Percentiles rank a stretch among this genome's conserved stretches.
Conservation (phyloP, 2,888 invertebrate genomes). For the Serripes groenlandicus region DNA sequence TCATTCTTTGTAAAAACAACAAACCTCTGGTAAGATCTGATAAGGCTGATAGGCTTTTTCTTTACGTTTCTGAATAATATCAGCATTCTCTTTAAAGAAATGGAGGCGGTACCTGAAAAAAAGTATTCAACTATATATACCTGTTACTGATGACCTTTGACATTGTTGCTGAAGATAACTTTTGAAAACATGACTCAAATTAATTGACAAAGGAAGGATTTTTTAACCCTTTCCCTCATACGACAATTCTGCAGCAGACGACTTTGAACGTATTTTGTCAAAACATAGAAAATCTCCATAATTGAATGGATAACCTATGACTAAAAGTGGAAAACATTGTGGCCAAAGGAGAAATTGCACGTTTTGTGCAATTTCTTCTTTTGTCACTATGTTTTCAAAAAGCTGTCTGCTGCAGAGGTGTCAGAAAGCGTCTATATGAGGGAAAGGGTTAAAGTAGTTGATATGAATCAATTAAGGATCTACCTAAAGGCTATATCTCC, state of each 20-base stretch:
- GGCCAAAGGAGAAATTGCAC: no score
- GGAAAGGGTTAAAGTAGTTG: no score
- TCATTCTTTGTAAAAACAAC: not conserved
- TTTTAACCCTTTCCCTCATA: not conserved
- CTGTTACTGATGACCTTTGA: not conserved
- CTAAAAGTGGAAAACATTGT: no score
- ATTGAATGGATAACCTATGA: no score
- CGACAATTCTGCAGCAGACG: not conserved
- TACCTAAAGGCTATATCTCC: no score
- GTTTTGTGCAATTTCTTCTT: no score
- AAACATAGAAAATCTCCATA: no score
- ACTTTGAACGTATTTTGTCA: no score
- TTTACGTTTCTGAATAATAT: constrained; percentile 91
- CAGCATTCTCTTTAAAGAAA: constrained; percentile 93
- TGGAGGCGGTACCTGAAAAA: constrained; percentile 90
- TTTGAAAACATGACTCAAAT: not conserved
- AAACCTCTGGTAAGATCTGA: constrained; percentile 71
- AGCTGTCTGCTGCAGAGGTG: no score
- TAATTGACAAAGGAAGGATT: not conserved
- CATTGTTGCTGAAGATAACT: not conserved
- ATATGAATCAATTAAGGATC: no score
- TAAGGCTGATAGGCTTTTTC: constrained; percentile 88
- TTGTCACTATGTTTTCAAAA: no score
- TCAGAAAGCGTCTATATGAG: no score
- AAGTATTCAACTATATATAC: not conserved